Evolutionary conservation across 2,888 invertebrate genomes (phyloP), one percentile per base, ranked within the genome.

Genomic region (Microplitis manilae): DNA sequence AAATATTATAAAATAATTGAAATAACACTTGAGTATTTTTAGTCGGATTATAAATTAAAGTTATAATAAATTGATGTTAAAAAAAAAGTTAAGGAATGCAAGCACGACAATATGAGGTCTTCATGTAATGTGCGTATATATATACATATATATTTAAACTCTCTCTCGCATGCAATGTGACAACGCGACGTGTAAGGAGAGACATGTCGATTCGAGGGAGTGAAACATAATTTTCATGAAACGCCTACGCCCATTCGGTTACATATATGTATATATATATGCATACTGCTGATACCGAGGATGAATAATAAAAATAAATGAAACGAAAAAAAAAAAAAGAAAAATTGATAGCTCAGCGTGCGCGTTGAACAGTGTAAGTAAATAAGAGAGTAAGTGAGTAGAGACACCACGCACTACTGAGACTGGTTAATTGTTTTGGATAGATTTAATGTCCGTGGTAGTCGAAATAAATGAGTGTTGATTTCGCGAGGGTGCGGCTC

Each of bases 401-500:
- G 40, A 9, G 30, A 38, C 65, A 41, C 64, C 39, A 72, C 17
- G 39, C 60, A 7, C 13, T 41, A 40, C 17, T 64, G 38, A 20
- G 40, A 72, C 72, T 80, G 76, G 81, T 86, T 86, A 86, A 86
- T 86, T 86, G 85, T 85, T 83, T 68, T 64, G 81, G 83, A 85
- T 83, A 83, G 83, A 85, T 84, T 85, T 85, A 86, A 84, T 80
- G 82, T 82, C 81, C 79, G 75, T 76, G 77, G 69, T 80, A 67
- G 67, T 67, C 80, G 79, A 83, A 78, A 84, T 84, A 84, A 86
- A 85, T 84, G 83, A 84, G 82, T 77, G 80, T 81, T 80, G 81
- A 65, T 65, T 69, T 76, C 77, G 75, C 77, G 76, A 81, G 82
- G 81, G 73, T 76, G 79, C 75, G 77, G 71, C 78, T 62, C 61